Evolutionary conservation across 2,797 vertebrate species (phyloP).

Genomic region (Garrulus glandarius): DNA sequence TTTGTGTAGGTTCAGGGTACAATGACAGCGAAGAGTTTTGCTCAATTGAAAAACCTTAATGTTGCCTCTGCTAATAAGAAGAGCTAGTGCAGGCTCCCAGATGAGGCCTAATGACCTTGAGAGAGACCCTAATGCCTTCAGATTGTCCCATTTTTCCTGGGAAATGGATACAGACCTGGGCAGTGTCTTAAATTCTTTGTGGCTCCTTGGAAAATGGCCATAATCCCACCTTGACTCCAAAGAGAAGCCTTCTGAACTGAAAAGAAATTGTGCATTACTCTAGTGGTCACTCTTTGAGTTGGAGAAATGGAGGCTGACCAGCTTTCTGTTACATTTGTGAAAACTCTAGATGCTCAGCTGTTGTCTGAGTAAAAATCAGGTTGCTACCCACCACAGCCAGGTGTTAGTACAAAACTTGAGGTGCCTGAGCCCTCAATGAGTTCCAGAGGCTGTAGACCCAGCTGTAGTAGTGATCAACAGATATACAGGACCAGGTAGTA

Average conservation of each 20-base stretch:
- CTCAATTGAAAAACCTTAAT: neutral
- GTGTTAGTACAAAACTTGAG: neutral
- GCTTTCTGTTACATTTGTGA: neutral
- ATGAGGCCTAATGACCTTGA: neutral
- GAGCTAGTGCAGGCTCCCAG: neutral
- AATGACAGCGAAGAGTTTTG: neutral
- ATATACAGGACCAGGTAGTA: neutral
- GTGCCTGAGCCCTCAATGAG: fast-evolving
- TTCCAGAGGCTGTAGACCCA: neutral
- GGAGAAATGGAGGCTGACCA: neutral
- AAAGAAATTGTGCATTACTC: neutral
- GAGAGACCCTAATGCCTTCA: neutral
- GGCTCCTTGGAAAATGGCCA: neutral
- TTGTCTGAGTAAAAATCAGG: neutral
- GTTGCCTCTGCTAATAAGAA: neutral
- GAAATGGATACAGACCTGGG: neutral
- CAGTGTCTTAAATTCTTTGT: neutral
- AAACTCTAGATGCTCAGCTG: neutral
- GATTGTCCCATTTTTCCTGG: neutral
- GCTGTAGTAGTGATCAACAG: neutral
- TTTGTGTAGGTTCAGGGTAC: neutral
- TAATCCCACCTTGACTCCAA: neutral
- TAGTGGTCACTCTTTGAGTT: neutral
- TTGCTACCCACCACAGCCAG: neutral
- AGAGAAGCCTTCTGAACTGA: neutral